Evolutionary conservation across 1,140 invertebrate genomes (phyloP).

Genomic region (Drosophila punjabiensis): DNA sequence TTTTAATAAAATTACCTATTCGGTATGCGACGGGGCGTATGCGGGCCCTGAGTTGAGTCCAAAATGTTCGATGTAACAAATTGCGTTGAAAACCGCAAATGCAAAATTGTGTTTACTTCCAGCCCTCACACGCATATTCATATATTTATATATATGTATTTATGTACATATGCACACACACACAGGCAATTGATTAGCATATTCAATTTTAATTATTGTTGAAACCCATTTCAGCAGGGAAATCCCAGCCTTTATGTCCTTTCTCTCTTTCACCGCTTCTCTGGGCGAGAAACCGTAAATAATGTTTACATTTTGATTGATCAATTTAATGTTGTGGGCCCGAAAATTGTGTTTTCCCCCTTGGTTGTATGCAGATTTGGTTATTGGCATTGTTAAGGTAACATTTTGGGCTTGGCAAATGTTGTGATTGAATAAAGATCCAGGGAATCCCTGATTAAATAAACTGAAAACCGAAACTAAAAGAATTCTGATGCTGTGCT

Average conservation of each 20-base stretch:
- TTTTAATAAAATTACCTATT: conserved; percentile 65
- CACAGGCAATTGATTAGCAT: conserved; percentile 61
- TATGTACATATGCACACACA: neutral
- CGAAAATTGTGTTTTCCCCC: conserved; percentile 37
- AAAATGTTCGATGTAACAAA: conserved; percentile 51
- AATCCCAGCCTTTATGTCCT: conserved; percentile 20
- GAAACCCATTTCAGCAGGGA: conserved; percentile 47
- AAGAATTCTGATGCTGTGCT: neutral
- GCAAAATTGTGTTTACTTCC: conserved; percentile 59
- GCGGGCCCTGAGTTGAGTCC: conserved; percentile 31
- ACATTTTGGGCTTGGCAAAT: conserved; percentile 17
- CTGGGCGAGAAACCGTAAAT: conserved; percentile 59
- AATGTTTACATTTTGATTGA: conserved; percentile 61
- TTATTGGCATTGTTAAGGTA: conserved; percentile 22
- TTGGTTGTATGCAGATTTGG: conserved; percentile 18
- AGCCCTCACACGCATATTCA: conserved; percentile 5
- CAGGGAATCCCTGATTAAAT: conserved; percentile 1
- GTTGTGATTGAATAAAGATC: conserved; percentile 26
- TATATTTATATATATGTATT: neutral
- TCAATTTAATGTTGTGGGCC: conserved; percentile 46
- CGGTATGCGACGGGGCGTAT: conserved; percentile 23
- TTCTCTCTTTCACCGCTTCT: neutral
- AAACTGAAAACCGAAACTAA: neutral
- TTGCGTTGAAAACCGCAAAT: conserved; percentile 63
- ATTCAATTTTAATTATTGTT: conserved; percentile 67